These are phyloP conservation scores for Tadarida brasiliensis DNA, from an alignment of 2,797 vertebrate genomes.

Conservation along the genomic window DNA sequence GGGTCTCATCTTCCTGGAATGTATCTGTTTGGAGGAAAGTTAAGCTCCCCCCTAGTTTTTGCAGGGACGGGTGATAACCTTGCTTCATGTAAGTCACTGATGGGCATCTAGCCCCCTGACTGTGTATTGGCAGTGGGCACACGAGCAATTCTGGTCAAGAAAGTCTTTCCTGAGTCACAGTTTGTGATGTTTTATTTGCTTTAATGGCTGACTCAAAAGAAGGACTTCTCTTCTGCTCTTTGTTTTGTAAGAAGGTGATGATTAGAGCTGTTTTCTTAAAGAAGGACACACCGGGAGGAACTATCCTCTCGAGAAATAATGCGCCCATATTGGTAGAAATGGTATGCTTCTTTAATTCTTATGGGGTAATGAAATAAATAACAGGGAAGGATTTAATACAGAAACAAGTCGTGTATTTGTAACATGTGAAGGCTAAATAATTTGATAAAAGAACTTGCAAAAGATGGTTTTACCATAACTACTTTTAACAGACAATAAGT, in stretches of 20 bases:
- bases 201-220: not conserved
- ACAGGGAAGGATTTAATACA: not conserved
- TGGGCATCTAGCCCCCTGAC: not conserved
- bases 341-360: not conserved
- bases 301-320: not conserved
- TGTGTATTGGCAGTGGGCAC: not conserved
- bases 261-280: not conserved
- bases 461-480: not conserved
- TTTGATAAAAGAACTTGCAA: not conserved
- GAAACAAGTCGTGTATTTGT: not conserved
- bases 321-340: not conserved
- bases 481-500: not conserved
- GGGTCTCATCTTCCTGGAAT: not conserved
- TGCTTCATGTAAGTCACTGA: not conserved
- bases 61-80: not conserved
- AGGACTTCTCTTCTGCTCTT: not conserved
- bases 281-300: not conserved
- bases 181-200: conserved; percentile 9
- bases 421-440: not conserved
- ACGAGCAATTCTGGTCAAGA: not conserved
- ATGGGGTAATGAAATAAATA: not conserved
- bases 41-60: not conserved
- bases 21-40: not conserved
- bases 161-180: not conserved
- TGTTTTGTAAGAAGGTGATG: not conserved